Conservation (phyloP, 1,140 invertebrate species). For the Theocolax elegans region DNA sequence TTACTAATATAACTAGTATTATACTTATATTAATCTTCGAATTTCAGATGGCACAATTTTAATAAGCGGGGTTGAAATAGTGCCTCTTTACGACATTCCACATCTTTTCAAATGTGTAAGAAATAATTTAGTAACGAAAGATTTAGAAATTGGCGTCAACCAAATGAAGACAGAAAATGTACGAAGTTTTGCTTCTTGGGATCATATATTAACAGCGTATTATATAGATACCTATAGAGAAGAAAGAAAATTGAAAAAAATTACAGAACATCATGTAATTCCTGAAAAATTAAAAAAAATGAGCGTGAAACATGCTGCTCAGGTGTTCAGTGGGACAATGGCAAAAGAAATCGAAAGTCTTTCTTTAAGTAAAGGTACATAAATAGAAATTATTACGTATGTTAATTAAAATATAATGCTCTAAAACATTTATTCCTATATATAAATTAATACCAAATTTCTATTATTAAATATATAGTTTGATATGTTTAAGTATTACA, state of each 20-base stretch:
- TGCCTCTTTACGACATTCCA: conserved; percentile 35
- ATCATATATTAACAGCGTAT: conserved; percentile 20
- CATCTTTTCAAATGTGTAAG: conserved; percentile 37
- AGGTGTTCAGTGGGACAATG: conserved; percentile 12
- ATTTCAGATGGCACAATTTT: conserved; percentile 28
- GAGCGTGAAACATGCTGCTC: conserved; percentile 24
- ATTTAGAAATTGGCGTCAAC: conserved; percentile 22
- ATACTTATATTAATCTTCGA: no score
- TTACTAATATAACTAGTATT: no score
- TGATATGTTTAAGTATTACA: no score
- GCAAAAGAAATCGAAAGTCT: neutral
- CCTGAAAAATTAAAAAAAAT: no score
- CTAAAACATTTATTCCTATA: no score
- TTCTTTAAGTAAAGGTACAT: no score
- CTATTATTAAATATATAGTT: no score
- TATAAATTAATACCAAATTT: no score
- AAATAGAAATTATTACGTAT: no score
- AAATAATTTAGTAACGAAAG: conserved; percentile 36
- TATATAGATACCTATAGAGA: conserved; percentile 27
- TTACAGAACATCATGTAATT: no score
- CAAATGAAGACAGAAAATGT: neutral
- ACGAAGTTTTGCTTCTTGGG: conserved; percentile 33
- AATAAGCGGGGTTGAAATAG: conserved; percentile 14
- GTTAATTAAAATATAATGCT: no score
- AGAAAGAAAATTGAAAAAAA: conserved; percentile 7